Percentiles rank a stretch among this genome's conserved stretches.
Evolutionary conservation across 2,888 invertebrate genomes (phyloP).

Genomic region (Caenorhabditis imperialis): DNA sequence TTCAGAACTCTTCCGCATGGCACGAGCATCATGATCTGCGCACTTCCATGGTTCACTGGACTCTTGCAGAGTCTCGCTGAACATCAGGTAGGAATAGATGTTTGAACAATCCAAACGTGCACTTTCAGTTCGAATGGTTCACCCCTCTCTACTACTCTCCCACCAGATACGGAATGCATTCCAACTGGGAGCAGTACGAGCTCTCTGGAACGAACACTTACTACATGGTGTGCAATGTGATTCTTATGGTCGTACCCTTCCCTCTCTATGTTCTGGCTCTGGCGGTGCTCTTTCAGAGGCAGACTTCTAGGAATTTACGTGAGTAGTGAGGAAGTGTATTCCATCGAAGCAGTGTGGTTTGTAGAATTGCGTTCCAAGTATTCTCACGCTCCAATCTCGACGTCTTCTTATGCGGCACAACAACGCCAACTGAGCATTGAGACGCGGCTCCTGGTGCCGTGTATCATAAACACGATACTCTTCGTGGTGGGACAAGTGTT

Average conservation of each 20-base stretch:
- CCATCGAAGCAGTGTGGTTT: background rate
- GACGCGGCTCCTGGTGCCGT: slow-evolving; percentile 67
- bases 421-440: slow-evolving; percentile 69
- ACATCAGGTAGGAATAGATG: slow-evolving; percentile 58
- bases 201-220: slow-evolving; percentile 64
- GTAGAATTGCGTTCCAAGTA: slow-evolving; percentile 61
- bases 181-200: slow-evolving; percentile 64
- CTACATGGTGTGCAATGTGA: slow-evolving; percentile 69
- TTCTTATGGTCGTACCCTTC: slow-evolving; percentile 69
- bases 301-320: slow-evolving; percentile 57
- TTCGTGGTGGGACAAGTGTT: slow-evolving; percentile 72
- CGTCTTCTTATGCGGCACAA: slow-evolving; percentile 58
- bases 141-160: slow-evolving; percentile 68
- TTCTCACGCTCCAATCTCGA: slow-evolving; percentile 53
- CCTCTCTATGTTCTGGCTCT: slow-evolving; percentile 67
- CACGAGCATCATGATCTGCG: slow-evolving; percentile 65
- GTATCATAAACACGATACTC: slow-evolving; percentile 68
- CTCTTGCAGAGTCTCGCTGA: slow-evolving; percentile 67
- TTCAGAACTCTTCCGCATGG: slow-evolving; percentile 62
- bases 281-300: slow-evolving; percentile 58
- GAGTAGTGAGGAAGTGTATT: background rate
- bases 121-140: slow-evolving; percentile 67
- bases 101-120: background rate
- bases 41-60: slow-evolving; percentile 68
- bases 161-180: slow-evolving; percentile 64